Evolutionary conservation across 2,888 invertebrate species (phyloP), one percentile per base, ranked within the genome.

Genomic region (Junonia oenone): DNA sequence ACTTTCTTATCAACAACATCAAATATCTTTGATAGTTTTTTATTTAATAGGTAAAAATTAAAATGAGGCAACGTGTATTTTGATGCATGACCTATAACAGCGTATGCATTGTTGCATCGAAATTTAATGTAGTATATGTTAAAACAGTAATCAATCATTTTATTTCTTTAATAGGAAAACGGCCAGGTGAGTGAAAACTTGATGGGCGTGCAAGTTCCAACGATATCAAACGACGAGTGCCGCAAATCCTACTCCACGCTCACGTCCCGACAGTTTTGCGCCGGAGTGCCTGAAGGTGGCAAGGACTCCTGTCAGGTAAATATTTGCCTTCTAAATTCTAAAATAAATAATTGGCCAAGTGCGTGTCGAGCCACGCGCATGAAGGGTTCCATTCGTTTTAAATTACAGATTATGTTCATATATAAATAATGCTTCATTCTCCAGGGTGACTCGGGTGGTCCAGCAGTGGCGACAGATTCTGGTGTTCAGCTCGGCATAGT

Each of bases 251-350:
- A 79, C 45, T 59, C 63, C 5, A 49, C 54, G 2, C 68, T 89
- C 19, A 87, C 85, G 0, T 45, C 63, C 0, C 69, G 78, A 43
- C 87, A 86, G 84, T 68, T 87, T 49, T 89, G 89, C 59, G 89
- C 88, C 0, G 86, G 85, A 0, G 55, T 72, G 0, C 68, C 78
- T 6, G 70, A 74, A 63, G 87, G 84, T 0, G 87, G 85, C n/a
- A 83, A 82, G 61, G 88, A 89, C 64, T 77, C 85, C 11, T 90
- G 88, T 56, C 86, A 88, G 81, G 89, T 88, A 56, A 33, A 33
- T 33, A 33, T 33, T 33, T n/a, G n/a, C 4, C 31, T n/a, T 3
- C 2, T 8, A 19, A 14, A 35, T 48, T 15, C n/a, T 33, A 29
- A 29, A n/a, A n/a, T n/a, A n/a, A n/a, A n/a, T n/a, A n/a, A n/a